Conservation (phyloP, 35 echinoderm and acorn worm species). For the Heliocidaris erythrogramma region DNA sequence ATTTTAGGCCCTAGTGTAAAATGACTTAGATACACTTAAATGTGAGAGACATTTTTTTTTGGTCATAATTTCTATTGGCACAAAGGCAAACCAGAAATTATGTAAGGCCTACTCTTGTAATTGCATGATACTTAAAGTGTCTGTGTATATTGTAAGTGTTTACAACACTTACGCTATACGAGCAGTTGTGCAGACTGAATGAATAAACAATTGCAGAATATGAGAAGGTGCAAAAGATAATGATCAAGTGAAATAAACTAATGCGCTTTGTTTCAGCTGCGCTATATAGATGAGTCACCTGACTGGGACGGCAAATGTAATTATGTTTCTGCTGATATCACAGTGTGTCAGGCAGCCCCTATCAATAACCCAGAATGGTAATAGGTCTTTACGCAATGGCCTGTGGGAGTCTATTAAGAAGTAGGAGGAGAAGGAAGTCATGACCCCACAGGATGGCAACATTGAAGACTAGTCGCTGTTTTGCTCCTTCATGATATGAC, state of each 20-base stretch:
- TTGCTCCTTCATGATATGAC: not conserved
- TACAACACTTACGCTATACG: not conserved
- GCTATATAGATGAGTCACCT: not conserved
- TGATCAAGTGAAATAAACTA: slow-evolving; percentile 7
- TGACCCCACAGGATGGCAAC: not conserved
- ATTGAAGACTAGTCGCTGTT: not conserved
- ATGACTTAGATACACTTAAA: not conserved
- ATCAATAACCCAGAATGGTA: not conserved
- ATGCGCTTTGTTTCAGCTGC: not conserved
- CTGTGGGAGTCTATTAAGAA: not conserved
- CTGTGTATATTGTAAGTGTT: not conserved
- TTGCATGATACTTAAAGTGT: not conserved
- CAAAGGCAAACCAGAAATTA: not conserved
- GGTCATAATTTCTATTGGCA: not conserved
- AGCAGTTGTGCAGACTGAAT: not conserved
- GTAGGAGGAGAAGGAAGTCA: not conserved
- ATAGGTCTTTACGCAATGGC: not conserved
- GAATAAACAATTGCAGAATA: not conserved
- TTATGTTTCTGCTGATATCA: slow-evolving; percentile 18
- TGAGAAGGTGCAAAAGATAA: not conserved
- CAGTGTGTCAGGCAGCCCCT: not conserved
- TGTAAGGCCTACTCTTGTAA: not conserved
- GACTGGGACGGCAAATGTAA: not conserved
- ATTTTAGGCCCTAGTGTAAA: not conserved
- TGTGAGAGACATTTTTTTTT: not conserved